phyloP scores from a whole-genome alignment of 2,888 invertebrate genomes.

The Dynastes grantii region DNA sequence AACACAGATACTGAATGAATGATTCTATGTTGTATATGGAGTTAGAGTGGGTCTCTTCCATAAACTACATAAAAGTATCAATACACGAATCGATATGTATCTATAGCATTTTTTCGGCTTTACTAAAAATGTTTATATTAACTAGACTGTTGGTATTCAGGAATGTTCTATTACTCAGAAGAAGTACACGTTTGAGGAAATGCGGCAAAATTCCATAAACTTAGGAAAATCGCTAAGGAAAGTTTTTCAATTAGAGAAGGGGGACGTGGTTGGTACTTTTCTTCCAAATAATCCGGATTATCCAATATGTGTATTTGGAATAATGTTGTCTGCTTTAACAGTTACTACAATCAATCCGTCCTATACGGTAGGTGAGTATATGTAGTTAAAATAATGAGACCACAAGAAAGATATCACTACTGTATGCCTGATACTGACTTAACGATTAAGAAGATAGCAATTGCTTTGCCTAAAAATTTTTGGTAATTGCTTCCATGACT shows the following conservation, averaged over 20 bases:
- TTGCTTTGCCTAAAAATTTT: too few species aligned
- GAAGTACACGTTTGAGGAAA: constrained; percentile 81
- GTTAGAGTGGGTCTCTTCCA: too few species aligned
- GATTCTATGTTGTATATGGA: too few species aligned
- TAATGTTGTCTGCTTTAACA: constrained; percentile 79
- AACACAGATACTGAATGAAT: too few species aligned
- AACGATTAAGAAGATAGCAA: too few species aligned
- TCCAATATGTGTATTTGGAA: constrained; percentile 78
- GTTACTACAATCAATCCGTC: constrained; percentile 84
- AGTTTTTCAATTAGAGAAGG: constrained; percentile 77
- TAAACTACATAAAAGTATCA: too few species aligned
- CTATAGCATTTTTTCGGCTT: too few species aligned
- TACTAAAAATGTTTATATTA: not conserved
- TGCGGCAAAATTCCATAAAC: constrained; percentile 76
- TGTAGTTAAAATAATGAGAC: not conserved
- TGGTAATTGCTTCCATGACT: too few species aligned
- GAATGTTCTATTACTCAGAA: constrained; percentile 82
- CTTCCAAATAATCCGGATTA: constrained; percentile 86
- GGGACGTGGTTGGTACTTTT: constrained; percentile 81
- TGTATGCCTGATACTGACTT: too few species aligned
- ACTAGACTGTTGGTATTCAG: constrained; percentile 69
- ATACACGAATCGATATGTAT: too few species aligned
- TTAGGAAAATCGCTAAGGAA: constrained; percentile 73
- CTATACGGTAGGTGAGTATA: constrained; percentile 71
- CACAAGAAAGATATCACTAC: not conserved